phyloP scores from a whole-genome alignment of 2,113 vertebrate genomes.

The Eupsittula cactorum region DNA sequence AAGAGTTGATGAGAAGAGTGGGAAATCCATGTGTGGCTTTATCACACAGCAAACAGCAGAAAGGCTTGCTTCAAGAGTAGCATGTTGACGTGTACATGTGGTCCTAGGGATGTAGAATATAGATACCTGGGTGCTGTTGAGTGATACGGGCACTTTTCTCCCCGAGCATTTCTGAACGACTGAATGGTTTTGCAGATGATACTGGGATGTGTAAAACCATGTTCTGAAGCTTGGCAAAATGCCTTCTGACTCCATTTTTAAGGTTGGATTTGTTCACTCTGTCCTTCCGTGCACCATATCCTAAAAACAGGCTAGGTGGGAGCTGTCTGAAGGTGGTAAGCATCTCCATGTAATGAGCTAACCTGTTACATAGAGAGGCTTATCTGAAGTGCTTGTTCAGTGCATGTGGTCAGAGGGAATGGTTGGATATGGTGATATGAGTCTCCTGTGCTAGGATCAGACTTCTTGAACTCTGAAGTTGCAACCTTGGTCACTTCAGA shows the following conservation, averaged over 20 bases:
- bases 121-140: not conserved
- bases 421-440: not conserved
- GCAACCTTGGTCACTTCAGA: not conserved
- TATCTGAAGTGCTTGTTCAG: not conserved
- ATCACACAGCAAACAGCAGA: not conserved
- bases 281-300: not conserved
- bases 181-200: not conserved
- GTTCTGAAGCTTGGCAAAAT: not conserved
- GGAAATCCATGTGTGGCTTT: not conserved
- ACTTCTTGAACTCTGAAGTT: not conserved
- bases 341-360: not conserved
- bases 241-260: not conserved
- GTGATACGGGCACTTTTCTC: accelerated
- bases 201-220: not conserved
- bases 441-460: not conserved
- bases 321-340: not conserved
- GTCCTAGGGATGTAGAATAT: not conserved
- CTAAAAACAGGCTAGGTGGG: not conserved
- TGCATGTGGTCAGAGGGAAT: not conserved
- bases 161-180: not conserved
- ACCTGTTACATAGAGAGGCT: not conserved
- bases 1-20: not conserved
- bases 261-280: not conserved
- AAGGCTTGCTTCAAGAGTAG: not conserved
- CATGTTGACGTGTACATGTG: accelerated